Conservation (phyloP, 2,797 vertebrate genomes). For the Anguilla anguilla region DNA sequence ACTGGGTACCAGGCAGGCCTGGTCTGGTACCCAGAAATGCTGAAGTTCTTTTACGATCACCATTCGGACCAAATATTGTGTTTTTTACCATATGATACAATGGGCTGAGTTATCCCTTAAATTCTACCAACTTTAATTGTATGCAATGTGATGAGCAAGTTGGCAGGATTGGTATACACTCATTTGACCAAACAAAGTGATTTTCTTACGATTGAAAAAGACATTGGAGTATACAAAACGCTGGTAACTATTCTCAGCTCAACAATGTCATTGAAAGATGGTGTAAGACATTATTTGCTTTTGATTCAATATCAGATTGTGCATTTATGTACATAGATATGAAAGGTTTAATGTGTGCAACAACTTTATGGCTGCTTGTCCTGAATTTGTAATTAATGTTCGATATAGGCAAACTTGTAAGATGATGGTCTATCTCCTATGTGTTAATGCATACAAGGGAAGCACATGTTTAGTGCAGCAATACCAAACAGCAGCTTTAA, state of each 20-base stretch:
- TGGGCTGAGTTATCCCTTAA: not conserved
- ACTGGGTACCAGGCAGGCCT: not conserved
- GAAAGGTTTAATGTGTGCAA: conserved; percentile 52
- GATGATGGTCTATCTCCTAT: conserved; percentile 59
- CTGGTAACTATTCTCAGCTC: conserved; percentile 16
- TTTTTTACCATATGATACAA: conserved; percentile 7
- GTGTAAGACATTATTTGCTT: not conserved
- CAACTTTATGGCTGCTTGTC: conserved; percentile 56
- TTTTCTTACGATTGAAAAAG: not conserved
- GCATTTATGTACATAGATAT: conserved; percentile 48
- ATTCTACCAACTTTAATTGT: not conserved
- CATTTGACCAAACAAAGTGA: not conserved
- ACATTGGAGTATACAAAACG: not conserved
- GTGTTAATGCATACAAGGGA: conserved; percentile 68
- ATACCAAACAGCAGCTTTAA: conserved; percentile 61
- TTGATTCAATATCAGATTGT: not conserved
- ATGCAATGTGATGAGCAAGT: conserved; percentile 13
- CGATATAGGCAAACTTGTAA: conserved; percentile 58
- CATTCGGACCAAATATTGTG: not conserved
- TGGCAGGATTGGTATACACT: not conserved
- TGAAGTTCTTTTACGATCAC: not conserved
- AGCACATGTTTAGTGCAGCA: conserved; percentile 71
- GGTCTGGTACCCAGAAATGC: not conserved
- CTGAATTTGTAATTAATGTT: conserved; percentile 40
- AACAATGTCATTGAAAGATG: not conserved